A percentile compares a stretch with the other conserved stretches of the same genome.
These are phyloP conservation scores for Nephila pilipes DNA, from an alignment of 1,140 invertebrate genomes.

Conservation along the genomic window DNA sequence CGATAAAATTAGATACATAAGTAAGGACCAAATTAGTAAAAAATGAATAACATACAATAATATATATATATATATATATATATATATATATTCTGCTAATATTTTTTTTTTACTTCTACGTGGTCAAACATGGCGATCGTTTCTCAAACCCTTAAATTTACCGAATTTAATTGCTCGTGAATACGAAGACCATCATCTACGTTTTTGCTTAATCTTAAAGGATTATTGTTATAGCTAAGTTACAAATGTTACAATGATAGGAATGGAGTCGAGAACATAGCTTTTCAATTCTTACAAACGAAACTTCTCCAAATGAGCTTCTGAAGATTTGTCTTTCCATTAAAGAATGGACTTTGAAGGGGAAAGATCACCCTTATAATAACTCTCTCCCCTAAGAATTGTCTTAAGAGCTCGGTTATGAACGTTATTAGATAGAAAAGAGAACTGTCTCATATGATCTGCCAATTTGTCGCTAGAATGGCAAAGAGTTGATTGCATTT, in stretches of 20 bases:
- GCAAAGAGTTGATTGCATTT: neutral
- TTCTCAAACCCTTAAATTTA: neutral
- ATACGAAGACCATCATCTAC: neutral
- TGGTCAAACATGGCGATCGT: no score
- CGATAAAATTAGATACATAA: no score
- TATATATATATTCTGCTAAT: no score
- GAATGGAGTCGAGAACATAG: neutral
- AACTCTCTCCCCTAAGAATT: neutral
- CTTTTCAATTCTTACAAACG: slow-evolving; percentile 9
- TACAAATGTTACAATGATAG: neutral
- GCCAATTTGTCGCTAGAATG: slow-evolving; percentile 3
- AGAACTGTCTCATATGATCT: neutral
- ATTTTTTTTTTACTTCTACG: no score
- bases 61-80: no score
- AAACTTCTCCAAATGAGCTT: neutral
- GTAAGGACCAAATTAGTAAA: no score
- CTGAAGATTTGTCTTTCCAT: neutral
- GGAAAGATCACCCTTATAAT: neutral
- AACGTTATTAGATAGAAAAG: neutral
- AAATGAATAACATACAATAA: no score
- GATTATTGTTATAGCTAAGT: neutral
- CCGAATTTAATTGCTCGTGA: neutral
- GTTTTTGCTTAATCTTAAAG: neutral
- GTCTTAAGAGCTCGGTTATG: neutral
- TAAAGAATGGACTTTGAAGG: neutral